A percentile compares a stretch with the other conserved stretches of the same genome.
Evolutionary conservation across 1,140 invertebrate genomes (phyloP).

Genomic region (Thaumatotibia leucotreta): DNA sequence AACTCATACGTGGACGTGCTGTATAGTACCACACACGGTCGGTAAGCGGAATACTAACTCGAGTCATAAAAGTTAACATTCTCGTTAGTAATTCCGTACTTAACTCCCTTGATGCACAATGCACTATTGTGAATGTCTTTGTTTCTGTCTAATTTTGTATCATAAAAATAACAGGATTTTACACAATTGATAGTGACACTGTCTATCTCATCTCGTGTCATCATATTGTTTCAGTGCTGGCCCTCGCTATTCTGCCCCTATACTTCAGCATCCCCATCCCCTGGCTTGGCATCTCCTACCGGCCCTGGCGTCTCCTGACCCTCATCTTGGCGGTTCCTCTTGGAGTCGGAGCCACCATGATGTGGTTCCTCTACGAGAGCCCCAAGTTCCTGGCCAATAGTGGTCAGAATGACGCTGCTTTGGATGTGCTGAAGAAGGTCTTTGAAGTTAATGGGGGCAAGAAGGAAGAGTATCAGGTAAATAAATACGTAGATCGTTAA

Average conservation of each 20-base stretch:
- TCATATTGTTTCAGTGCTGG: constrained; percentile 27
- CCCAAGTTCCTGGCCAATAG: constrained; percentile 79
- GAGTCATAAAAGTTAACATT: too few species aligned
- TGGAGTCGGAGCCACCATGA: constrained; percentile 74
- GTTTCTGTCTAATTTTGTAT: too few species aligned
- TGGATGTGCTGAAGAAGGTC: constrained; percentile 71
- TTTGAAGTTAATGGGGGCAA: constrained; percentile 73
- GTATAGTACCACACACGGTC: too few species aligned
- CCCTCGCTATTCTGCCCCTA: constrained; percentile 36
- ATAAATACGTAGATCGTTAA: not conserved
- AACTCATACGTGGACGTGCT: too few species aligned
- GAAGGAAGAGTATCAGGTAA: constrained; percentile 32
- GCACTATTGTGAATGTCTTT: too few species aligned
- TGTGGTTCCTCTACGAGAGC: constrained; percentile 80
- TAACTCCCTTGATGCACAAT: too few species aligned
- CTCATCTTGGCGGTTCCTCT: constrained; percentile 77
- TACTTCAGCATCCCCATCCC: constrained; percentile 46
- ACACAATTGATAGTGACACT: too few species aligned
- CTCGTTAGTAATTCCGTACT: too few species aligned
- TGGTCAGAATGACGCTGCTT: constrained; percentile 68
- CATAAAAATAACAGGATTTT: too few species aligned
- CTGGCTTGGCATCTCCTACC: constrained; percentile 48
- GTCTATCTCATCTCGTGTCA: too few species aligned
- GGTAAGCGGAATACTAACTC: too few species aligned
- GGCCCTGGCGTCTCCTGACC: constrained; percentile 81